These are phyloP conservation scores for Drosophila kurseongensis DNA, from an alignment of 1,140 invertebrate genomes.

Conservation along the genomic window DNA sequence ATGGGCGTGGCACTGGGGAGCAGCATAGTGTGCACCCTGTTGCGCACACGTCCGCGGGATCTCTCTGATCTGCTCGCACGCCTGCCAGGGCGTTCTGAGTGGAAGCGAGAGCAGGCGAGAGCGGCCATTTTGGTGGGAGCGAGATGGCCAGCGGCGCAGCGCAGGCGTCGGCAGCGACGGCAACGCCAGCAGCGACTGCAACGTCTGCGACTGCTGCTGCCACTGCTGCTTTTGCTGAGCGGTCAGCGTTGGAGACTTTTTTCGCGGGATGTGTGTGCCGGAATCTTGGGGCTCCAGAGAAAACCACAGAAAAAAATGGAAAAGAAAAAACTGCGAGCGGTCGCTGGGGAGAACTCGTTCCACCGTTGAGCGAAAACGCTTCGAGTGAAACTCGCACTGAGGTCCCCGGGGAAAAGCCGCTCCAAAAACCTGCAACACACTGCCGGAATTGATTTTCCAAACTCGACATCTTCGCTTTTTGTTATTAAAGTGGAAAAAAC, in stretches of 20 bases:
- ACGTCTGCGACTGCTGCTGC: constrained; percentile 30
- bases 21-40: constrained; percentile 70
- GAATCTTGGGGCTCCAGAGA: constrained; percentile 65
- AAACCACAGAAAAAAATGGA: neutral
- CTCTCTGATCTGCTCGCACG: constrained; percentile 16
- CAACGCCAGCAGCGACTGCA: constrained; percentile 33
- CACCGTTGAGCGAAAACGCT: constrained; percentile 51
- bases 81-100: neutral
- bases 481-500: constrained; percentile 62
- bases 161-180: constrained; percentile 38
- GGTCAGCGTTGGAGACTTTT: constrained; percentile 76
- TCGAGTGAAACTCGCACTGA: constrained; percentile 52
- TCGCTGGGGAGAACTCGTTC: constrained; percentile 35
- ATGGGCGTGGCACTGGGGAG: constrained; percentile 30
- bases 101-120: constrained; percentile 38
- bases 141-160: constrained; percentile 51
- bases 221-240: constrained; percentile 56
- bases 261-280: constrained; percentile 50
- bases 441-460: constrained; percentile 61
- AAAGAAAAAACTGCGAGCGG: constrained; percentile 24
- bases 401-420: constrained; percentile 5
- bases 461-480: constrained; percentile 38
- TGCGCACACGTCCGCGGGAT: constrained; percentile 46
- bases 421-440: constrained; percentile 32
- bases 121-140: constrained; percentile 16